Percentiles rank a stretch among this genome's conserved stretches.
Conservation (phyloP, 2,113 vertebrate species). For the Brachyhypopomus occidentalis region DNA sequence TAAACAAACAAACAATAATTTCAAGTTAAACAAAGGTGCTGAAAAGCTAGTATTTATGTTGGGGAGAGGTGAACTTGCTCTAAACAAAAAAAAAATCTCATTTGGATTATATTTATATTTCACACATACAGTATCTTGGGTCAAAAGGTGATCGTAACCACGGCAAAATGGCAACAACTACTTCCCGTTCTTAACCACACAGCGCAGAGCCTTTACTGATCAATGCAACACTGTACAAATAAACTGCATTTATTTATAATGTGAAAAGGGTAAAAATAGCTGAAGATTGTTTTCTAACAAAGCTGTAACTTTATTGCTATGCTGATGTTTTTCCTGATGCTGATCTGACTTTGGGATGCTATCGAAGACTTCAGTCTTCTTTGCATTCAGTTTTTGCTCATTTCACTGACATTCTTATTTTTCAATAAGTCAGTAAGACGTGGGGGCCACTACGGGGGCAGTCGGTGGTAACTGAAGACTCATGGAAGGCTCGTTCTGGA, state of each 20-base stretch:
- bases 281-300: no score
- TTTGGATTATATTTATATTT: no score
- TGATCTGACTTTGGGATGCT: slow-evolving; percentile 12
- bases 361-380: slow-evolving; percentile 20
- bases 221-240: no score
- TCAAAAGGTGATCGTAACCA: no score
- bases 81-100: neutral
- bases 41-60: no score
- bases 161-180: no score
- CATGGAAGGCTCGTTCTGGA: slow-evolving; percentile 5
- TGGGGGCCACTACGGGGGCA: neutral
- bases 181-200: no score
- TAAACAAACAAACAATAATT: neutral
- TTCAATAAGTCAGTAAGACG: neutral
- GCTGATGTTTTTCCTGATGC: neutral
- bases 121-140: no score
- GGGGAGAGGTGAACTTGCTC: neutral
- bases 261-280: neutral
- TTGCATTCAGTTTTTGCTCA: slow-evolving; percentile 24
- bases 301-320: neutral
- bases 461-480: neutral
- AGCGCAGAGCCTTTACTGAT: no score
- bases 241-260: neutral
- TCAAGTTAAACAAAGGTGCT: neutral
- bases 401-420: slow-evolving; percentile 43